Percentiles rank a stretch among this genome's conserved stretches.
phyloP scores from a whole-genome alignment of 2,888 invertebrate genomes.

The Xestia ashworthii region DNA sequence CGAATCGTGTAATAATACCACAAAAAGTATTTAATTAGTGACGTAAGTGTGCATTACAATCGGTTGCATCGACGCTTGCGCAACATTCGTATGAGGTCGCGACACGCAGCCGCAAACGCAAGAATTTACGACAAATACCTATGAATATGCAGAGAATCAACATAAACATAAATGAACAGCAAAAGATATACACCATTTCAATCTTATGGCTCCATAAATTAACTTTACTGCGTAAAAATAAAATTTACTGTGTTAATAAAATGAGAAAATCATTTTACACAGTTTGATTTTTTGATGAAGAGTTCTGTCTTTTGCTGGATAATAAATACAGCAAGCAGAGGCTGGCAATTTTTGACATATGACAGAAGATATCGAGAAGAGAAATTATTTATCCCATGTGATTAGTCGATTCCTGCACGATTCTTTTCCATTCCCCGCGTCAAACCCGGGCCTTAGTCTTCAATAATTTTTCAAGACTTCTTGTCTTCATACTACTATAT shows the following conservation, averaged over 20 bases:
- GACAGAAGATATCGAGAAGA: neutral
- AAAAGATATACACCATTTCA: neutral
- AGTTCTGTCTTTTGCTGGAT: neutral
- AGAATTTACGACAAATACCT: slow-evolving; percentile 36
- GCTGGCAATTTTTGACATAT: neutral
- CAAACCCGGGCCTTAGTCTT: neutral
- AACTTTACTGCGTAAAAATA: neutral
- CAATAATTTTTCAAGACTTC: neutral
- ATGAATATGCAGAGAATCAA: slow-evolving; percentile 43
- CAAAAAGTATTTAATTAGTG: slow-evolving; percentile 55
- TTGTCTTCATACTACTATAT: neutral
- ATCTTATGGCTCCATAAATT: slow-evolving; percentile 4
- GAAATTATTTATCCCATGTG: neutral
- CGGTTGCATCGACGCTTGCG: slow-evolving; percentile 65
- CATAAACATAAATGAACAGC: neutral
- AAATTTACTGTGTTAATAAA: neutral
- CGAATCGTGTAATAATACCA: slow-evolving; percentile 22
- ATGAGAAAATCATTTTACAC: neutral
- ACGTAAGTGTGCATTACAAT: slow-evolving; percentile 61
- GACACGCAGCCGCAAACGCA: slow-evolving; percentile 62
- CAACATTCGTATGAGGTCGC: slow-evolving; percentile 68
- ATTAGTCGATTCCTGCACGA: neutral
- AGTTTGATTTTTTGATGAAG: neutral
- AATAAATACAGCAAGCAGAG: neutral
- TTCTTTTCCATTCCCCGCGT: neutral